Percentiles rank a stretch among this genome's conserved stretches.
These are phyloP conservation scores for Phymanthus crucifer DNA, from an alignment of 92 coral and sea anemone species.

Conservation along the genomic window DNA sequence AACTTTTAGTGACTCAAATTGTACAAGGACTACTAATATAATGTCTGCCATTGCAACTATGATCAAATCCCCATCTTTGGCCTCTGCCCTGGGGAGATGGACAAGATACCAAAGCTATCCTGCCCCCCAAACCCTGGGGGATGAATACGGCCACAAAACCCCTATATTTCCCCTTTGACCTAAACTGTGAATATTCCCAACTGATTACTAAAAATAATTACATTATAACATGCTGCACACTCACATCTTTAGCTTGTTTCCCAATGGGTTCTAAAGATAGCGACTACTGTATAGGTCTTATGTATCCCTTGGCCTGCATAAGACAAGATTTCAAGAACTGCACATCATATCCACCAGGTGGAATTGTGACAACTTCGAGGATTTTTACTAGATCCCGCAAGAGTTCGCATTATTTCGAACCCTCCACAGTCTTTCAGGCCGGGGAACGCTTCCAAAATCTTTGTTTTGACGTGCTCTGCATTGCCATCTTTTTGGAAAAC, in stretches of 20 bases:
- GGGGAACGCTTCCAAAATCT: conserved; percentile 35
- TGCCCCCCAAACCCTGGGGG: background rate
- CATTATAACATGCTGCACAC: background rate
- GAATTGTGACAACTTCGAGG: conserved; percentile 36
- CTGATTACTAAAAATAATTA: background rate
- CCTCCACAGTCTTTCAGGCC: conserved; percentile 41
- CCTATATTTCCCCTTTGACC: background rate
- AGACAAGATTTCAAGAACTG: conserved; percentile 33
- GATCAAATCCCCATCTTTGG: background rate
- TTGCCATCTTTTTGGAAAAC: conserved; percentile 48
- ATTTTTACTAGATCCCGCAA: conserved; percentile 39
- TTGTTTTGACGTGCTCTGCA: conserved; percentile 37
- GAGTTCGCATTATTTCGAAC: conserved; percentile 45
- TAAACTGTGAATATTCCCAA: background rate
- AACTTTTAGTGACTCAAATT: background rate
- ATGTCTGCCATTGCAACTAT: too few species aligned
- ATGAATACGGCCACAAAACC: background rate
- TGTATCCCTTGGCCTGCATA: conserved; percentile 47
- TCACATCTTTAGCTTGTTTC: background rate
- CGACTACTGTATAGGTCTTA: conserved; percentile 33
- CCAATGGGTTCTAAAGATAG: conserved; percentile 10
- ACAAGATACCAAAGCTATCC: background rate
- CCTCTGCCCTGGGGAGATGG: background rate
- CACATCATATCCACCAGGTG: conserved; percentile 45
- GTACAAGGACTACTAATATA: background rate